A percentile compares a stretch with the other conserved stretches of the same genome.
Evolutionary conservation across 2,888 invertebrate species (phyloP).

Genomic region (Mimas tiliae): DNA sequence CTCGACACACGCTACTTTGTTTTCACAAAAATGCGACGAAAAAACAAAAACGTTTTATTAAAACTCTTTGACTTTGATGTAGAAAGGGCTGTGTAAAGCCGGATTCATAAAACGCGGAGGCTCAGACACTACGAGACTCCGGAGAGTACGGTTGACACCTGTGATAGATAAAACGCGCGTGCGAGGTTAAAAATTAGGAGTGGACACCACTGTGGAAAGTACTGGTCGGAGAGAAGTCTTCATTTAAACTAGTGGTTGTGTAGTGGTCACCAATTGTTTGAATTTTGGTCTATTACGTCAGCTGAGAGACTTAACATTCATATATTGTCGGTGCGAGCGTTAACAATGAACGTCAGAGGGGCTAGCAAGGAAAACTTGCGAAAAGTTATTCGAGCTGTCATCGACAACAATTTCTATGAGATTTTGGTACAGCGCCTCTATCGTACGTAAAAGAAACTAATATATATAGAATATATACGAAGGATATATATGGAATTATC

Average conservation of each 20-base stretch:
- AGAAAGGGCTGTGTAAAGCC: conserved; percentile 40
- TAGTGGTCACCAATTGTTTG: no score
- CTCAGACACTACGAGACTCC: conserved; percentile 35
- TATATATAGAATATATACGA: no score
- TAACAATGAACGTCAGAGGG: no score
- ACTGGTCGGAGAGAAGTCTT: not conserved
- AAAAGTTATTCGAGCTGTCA: no score
- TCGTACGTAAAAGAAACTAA: no score
- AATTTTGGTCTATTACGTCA: no score
- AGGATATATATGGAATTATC: no score
- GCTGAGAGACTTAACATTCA: no score
- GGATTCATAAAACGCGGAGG: conserved; percentile 48
- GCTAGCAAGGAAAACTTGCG: no score
- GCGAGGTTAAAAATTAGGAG: conserved; percentile 3
- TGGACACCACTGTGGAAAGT: not conserved
- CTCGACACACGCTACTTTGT: conserved; percentile 22
- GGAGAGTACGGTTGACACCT: conserved; percentile 40
- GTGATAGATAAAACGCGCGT: conserved; percentile 38
- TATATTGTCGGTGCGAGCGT: no score
- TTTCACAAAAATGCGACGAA: conserved; percentile 20
- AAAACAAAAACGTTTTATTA: conserved; percentile 45
- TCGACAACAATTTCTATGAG: no score
- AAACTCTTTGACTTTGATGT: conserved; percentile 53
- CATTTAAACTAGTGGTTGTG: not conserved
- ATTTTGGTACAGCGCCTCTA: no score